Percentiles rank a stretch among this genome's conserved stretches.
These are phyloP conservation scores for Agapetus fuscipes DNA, from an alignment of 2,888 invertebrate species.

Conservation along the genomic window DNA sequence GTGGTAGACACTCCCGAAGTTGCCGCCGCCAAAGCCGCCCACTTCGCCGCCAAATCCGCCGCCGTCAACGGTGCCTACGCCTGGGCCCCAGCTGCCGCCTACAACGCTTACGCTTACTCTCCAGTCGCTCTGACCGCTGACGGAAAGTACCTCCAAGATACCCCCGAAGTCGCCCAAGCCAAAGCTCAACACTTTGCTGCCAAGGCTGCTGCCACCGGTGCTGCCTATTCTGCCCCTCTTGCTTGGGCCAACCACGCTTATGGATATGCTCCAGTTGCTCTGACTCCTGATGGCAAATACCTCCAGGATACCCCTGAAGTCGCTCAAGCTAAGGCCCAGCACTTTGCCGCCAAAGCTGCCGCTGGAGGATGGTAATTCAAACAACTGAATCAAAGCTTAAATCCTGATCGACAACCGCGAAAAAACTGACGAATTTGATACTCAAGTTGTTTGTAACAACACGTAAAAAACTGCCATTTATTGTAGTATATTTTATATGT, in stretches of 20 bases:
- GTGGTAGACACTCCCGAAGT: conserved; percentile 16
- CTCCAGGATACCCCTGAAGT: conserved; percentile 1
- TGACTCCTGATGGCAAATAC: background rate
- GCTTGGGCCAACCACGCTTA: conserved; percentile 2
- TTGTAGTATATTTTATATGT: no score
- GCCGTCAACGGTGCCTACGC: conserved; percentile 13
- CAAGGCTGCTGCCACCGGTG: conserved; percentile 23
- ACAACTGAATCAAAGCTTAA: no score
- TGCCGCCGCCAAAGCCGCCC: conserved; percentile 20
- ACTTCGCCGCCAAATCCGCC: conserved; percentile 27
- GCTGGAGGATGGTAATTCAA: conserved; percentile 12
- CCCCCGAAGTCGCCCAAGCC: conserved; percentile 20
- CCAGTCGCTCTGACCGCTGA: conserved; percentile 17
- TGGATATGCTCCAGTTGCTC: conserved; percentile 21
- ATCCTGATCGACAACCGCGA: no score
- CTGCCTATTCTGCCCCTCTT: conserved; percentile 4
- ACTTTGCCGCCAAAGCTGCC: conserved; percentile 27
- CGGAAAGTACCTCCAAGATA: conserved; percentile 3
- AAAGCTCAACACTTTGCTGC: conserved; percentile 26
- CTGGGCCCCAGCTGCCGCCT: conserved; percentile 5
- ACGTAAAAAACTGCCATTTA: no score
- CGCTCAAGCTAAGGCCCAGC: conserved; percentile 20
- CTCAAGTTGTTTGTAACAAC: no score
- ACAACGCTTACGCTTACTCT: conserved; percentile 14
- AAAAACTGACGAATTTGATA: no score